Evolutionary conservation across 2,113 vertebrate genomes (phyloP).

Genomic region (Lutjanus erythropterus): DNA sequence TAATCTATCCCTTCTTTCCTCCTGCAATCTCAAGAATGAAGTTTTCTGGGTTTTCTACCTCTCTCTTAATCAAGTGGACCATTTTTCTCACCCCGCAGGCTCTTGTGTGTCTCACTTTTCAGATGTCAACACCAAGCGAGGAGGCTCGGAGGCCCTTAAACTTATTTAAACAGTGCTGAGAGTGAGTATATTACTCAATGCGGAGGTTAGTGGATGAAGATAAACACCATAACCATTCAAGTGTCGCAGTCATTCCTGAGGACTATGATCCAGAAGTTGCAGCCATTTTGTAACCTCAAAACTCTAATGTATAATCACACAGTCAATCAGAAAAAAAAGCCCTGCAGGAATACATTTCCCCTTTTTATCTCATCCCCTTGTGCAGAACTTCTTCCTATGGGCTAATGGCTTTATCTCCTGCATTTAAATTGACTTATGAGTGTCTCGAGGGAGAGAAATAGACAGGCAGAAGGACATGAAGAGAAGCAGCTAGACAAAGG

Average conservation of each 20-base stretch:
- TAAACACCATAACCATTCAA: constrained; percentile 61
- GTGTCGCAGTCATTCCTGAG: constrained; percentile 47
- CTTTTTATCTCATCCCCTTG: constrained; percentile 28
- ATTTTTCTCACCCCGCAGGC: constrained; percentile 34
- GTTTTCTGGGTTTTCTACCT: constrained; percentile 20
- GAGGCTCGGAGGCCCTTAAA: constrained; percentile 61
- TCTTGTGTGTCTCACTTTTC: constrained; percentile 46
- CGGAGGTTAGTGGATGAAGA: constrained; percentile 50
- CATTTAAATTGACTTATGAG: constrained; percentile 29
- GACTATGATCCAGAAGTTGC: constrained; percentile 26
- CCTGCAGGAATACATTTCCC: neutral
- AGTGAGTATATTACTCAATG: constrained; percentile 55
- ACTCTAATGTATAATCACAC: constrained; percentile 13
- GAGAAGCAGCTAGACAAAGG: constrained; percentile 18
- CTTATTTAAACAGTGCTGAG: constrained; percentile 73
- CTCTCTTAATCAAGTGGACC: constrained; percentile 48
- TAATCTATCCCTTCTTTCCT: constrained; percentile 1
- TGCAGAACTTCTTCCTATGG: constrained; percentile 18
- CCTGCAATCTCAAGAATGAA: constrained; percentile 24
- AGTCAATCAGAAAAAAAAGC: constrained; percentile 8
- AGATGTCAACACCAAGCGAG: constrained; percentile 58
- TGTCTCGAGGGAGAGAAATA: constrained; percentile 22
- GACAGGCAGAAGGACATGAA: constrained; percentile 23
- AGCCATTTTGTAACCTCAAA: constrained; percentile 22
- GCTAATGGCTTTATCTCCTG: constrained; percentile 50